Conservation (phyloP, 1,140 invertebrate genomes). For the Caenorhabditis elegans region DNA sequence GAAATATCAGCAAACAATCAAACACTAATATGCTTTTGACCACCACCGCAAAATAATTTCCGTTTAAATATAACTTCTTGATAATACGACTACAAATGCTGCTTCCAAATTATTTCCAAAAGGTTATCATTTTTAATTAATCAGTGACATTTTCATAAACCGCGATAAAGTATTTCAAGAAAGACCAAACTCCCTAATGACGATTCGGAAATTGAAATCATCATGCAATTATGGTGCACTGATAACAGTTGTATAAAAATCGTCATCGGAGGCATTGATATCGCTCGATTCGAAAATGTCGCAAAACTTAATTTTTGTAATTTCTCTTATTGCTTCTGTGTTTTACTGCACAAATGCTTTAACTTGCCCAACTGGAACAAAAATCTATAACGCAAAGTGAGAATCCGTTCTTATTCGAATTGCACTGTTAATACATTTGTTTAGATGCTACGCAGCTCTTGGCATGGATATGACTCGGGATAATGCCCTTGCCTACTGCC, state of each 20-base stretch:
- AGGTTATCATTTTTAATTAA: not conserved
- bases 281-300: not conserved
- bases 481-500: not conserved
- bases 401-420: no score
- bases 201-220: constrained; percentile 11
- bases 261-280: not conserved
- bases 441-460: not conserved
- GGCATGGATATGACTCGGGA: constrained; percentile 13
- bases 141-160: not conserved
- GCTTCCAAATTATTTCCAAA: not conserved
- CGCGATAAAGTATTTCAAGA: not conserved
- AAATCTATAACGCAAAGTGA: not conserved
- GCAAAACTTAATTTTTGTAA: not conserved
- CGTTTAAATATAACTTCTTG: no score
- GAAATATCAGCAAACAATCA: no score
- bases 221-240: not conserved
- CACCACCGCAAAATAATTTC: no score
- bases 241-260: not conserved
- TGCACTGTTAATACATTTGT: not conserved
- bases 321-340: not conserved
- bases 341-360: not conserved
- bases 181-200: constrained; percentile 18
- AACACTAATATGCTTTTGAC: no score
- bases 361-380: not conserved
- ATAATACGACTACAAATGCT: not conserved